phyloP scores from a whole-genome alignment of 2,888 invertebrate species.

The Spatulosminthurus flaviceps region DNA sequence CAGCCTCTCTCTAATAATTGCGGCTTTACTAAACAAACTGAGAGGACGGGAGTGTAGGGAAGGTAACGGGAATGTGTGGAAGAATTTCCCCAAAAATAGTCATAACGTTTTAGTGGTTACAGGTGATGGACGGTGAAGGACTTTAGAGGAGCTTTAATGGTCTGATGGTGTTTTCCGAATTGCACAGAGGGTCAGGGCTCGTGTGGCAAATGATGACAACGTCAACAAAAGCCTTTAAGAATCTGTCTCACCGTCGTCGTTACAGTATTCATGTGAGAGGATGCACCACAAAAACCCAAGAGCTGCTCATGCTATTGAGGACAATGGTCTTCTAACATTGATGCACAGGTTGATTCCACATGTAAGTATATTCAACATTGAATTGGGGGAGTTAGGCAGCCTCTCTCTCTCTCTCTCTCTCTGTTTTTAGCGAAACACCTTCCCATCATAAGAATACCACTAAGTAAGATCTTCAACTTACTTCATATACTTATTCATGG shows the following conservation, averaged over 20 bases:
- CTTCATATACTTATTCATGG: not conserved
- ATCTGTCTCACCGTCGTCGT: not conserved
- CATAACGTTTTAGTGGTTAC: no score
- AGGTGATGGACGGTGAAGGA: no score
- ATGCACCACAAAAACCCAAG: not conserved
- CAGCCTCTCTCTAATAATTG: no score
- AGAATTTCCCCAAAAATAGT: no score
- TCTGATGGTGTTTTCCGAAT: not conserved
- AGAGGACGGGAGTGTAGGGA: no score
- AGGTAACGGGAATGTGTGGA: no score
- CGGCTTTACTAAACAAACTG: no score
- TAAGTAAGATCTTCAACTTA: not conserved
- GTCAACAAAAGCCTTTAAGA: not conserved
- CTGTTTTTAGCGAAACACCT: not conserved
- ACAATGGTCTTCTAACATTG: conserved; percentile 28
- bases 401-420: not conserved
- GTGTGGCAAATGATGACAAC: conserved; percentile 1
- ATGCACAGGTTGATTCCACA: not conserved
- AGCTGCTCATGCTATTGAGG: conserved; percentile 33
- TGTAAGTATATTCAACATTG: not conserved
- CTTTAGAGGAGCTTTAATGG: no score
- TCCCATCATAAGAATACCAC: not conserved
- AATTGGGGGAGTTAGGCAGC: not conserved
- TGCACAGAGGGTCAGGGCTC: conserved; percentile 26
- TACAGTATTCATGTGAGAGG: no score